These are phyloP conservation scores for Serilophus lunatus DNA, from an alignment of 2,113 vertebrate species.

Conservation along the genomic window DNA sequence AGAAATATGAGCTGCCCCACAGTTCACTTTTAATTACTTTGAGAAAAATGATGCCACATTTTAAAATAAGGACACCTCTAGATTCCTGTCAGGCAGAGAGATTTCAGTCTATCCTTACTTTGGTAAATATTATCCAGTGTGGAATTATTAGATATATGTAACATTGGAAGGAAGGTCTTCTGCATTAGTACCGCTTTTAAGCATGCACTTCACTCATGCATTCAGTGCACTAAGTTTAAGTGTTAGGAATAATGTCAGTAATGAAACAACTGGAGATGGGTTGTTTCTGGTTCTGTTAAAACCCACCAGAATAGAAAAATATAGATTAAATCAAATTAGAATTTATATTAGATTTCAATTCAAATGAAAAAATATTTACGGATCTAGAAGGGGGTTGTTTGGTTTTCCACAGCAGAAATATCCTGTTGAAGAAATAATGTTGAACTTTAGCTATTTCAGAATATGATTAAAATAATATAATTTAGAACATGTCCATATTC, in stretches of 20 bases:
- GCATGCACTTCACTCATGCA: not conserved
- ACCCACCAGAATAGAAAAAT: not conserved
- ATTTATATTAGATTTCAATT: not conserved
- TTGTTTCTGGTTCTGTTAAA: conserved; percentile 2
- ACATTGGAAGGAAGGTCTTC: not conserved
- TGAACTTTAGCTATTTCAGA: not conserved
- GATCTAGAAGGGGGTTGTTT: not conserved
- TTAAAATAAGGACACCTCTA: not conserved
- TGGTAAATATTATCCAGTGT: not conserved
- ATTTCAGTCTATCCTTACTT: not conserved
- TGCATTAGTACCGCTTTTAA: not conserved
- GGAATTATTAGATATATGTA: not conserved
- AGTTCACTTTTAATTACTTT: not conserved
- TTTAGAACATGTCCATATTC: not conserved
- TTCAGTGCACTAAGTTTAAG: not conserved
- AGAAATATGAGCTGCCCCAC: not conserved
- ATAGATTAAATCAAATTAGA: not conserved
- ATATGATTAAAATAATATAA: not conserved
- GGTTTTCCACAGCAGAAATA: not conserved
- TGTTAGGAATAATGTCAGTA: not conserved
- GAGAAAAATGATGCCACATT: not conserved
- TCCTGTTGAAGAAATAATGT: not conserved
- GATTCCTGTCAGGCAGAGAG: not conserved
- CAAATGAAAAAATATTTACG: not conserved
- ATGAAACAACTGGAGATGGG: not conserved